These are phyloP conservation scores for Brotula barbata DNA, from an alignment of 2,797 vertebrate species.

Conservation along the genomic window DNA sequence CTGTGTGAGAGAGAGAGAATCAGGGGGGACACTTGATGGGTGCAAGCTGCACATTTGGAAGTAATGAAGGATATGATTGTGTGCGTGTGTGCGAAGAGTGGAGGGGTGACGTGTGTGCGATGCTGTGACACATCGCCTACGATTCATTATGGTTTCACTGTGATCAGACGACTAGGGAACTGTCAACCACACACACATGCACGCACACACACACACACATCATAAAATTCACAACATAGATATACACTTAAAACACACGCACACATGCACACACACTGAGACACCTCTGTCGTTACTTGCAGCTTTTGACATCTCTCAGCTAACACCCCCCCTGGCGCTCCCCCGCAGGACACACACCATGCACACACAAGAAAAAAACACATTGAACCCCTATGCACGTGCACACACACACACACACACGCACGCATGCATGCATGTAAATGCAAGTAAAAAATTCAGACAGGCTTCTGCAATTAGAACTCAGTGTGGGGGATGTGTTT, in stretches of 20 bases:
- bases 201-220: conserved; percentile 39
- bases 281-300: conserved; percentile 67
- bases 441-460: conserved; percentile 34
- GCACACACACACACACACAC: conserved; percentile 19
- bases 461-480: conserved; percentile 57
- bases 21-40: conserved; percentile 56
- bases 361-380: conserved; percentile 36
- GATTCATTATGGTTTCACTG: conserved; percentile 77
- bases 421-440: conserved; percentile 14
- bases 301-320: conserved; percentile 74
- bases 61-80: conserved; percentile 39
- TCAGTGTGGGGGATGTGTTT: conserved; percentile 36
- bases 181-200: conserved; percentile 59
- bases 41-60: conserved; percentile 67
- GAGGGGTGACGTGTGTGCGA: conserved; percentile 65
- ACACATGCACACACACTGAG: conserved; percentile 35
- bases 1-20: conserved; percentile 16
- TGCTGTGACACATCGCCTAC: conserved; percentile 73
- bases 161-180: conserved; percentile 74
- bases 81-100: conserved; percentile 41
- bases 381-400: conserved; percentile 15
- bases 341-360: conserved; percentile 61
- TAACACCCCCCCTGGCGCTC: conserved; percentile 68
- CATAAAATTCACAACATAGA: conserved; percentile 13
- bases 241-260: conserved; percentile 20